Base-by-base conservation (phyloP, 2,113 vertebrate genomes). In the Caranx ignobilis region DNA sequence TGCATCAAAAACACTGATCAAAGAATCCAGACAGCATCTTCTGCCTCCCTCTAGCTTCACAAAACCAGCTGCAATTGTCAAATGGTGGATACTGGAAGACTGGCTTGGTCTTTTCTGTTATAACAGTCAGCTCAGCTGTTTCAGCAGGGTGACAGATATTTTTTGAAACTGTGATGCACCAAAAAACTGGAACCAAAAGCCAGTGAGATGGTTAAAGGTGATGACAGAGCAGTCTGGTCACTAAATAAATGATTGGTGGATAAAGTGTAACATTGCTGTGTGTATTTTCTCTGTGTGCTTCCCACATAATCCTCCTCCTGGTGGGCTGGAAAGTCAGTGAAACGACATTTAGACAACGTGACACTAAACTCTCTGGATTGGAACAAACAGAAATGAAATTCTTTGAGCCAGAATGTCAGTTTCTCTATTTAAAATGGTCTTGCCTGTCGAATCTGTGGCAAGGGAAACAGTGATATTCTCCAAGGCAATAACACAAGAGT, bases 371-470 rank as follows among this genome's bases (percentile, higher is more conserved):
- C 73, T 61, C 10, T 66, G 66, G 63, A 55, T 75, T 2, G 15
- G 62, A 87, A 85, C 74, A 32, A 70, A 71, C 61, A 41, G 6
- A 72, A 71, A 83, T 85, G 41, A 81, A 80, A 21, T 26, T 84
- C 21, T 31, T 71, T 63, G 18, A 54, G 48, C 15, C 47, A 1
- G 1, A 50, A 52, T 48, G 72, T 82, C 68, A 43, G 34, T 9
- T 54, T 56, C 43, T 83, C 18, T 13, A 7, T 76, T 66, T 77
- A 43, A 63, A 81, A 52, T 15, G 56, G 32, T 8, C n/a, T 19
- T 21, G 48, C 26, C 72, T 71, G 64, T 63, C 50, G 11, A 37
- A 45, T 63, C 48, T 35, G 21, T 21, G 32, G 6, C 0, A 52
- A 63, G 21, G 6, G 31, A 55, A 62, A 43, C 54, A 11, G 45